Conservation (phyloP, 2,888 invertebrate genomes). For the Molanna angustata region DNA sequence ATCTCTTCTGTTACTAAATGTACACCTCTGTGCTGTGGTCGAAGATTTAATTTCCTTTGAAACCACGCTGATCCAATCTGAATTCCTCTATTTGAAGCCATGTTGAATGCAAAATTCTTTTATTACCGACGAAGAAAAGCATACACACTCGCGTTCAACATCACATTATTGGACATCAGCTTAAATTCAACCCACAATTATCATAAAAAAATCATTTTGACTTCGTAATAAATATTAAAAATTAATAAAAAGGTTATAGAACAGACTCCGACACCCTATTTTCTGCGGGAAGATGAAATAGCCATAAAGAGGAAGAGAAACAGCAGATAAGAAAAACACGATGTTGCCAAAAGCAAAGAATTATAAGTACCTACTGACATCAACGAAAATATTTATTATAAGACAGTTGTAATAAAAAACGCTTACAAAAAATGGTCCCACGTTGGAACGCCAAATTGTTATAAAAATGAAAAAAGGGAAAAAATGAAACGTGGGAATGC, state of each 20-base stretch:
- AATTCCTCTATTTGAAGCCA: conserved; percentile 88
- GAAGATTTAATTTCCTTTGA: conserved; percentile 94
- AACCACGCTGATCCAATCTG: conserved; percentile 98
- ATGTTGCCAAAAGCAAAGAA: too few relatives aligned
- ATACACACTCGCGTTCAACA: conserved; percentile 56
- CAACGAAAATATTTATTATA: too few relatives aligned
- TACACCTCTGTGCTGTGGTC: conserved; percentile 94
- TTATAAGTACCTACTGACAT: too few relatives aligned
- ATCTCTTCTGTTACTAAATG: conserved; percentile 97
- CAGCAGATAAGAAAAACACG: conserved; percentile 32
- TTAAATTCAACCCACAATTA: conserved; percentile 62
- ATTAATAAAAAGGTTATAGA: conserved; percentile 53
- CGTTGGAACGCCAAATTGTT: too few relatives aligned
- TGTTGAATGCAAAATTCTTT: conserved; percentile 41
- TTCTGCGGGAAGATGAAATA: conserved; percentile 58
- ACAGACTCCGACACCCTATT: conserved; percentile 59
- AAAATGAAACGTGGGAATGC: too few relatives aligned
- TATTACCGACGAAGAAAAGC: conserved; percentile 43
- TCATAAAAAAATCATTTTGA: conserved; percentile 66
- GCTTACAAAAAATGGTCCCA: too few relatives aligned
- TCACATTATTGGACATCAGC: conserved; percentile 56
- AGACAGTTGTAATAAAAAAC: too few relatives aligned
- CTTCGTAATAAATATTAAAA: conserved; percentile 55
- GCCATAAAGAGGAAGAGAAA: conserved; percentile 52
- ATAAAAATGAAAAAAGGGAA: too few relatives aligned